phyloP scores from a whole-genome alignment of 1,140 invertebrate species.

The Stenopsyche tienmushanensis region DNA sequence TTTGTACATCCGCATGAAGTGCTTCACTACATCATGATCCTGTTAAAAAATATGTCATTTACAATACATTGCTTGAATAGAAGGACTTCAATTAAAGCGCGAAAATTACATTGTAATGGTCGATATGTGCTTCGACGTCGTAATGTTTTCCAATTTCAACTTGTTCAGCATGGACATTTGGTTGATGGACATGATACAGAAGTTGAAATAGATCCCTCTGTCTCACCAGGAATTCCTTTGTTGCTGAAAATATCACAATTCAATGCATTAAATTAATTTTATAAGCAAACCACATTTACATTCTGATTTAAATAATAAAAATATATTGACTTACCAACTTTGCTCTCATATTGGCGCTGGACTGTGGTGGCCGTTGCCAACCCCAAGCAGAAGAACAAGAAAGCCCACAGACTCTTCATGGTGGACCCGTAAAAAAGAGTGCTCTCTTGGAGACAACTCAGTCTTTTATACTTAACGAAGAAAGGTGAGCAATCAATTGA shows the following conservation, averaged over 20 bases:
- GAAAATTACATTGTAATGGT: constrained; percentile 50
- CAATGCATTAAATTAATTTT: too few species aligned
- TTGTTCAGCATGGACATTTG: constrained; percentile 51
- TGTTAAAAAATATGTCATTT: constrained; percentile 17
- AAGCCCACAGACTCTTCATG: constrained; percentile 35
- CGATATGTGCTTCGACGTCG: constrained; percentile 57
- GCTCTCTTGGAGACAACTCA: too few species aligned
- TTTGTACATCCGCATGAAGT: constrained; percentile 45
- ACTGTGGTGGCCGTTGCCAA: constrained; percentile 33
- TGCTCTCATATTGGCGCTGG: constrained; percentile 13
- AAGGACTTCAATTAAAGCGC: too few species aligned
- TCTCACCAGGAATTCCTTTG: constrained; percentile 55
- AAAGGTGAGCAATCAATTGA: too few species aligned
- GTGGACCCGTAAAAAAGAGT: constrained; percentile 12
- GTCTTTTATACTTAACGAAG: too few species aligned
- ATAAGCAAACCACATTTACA: too few species aligned
- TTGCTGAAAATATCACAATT: constrained; percentile 43
- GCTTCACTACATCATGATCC: constrained; percentile 48
- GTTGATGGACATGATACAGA: constrained; percentile 61
- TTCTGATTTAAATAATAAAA: too few species aligned
- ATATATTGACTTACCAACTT: constrained; percentile 27
- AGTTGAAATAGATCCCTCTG: constrained; percentile 64
- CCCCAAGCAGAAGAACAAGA: constrained; percentile 36
- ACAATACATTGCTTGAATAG: too few species aligned
- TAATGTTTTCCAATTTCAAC: constrained; percentile 57